Evolutionary conservation across 2,888 invertebrate species (phyloP).

Genomic region (Malachius bipustulatus): DNA sequence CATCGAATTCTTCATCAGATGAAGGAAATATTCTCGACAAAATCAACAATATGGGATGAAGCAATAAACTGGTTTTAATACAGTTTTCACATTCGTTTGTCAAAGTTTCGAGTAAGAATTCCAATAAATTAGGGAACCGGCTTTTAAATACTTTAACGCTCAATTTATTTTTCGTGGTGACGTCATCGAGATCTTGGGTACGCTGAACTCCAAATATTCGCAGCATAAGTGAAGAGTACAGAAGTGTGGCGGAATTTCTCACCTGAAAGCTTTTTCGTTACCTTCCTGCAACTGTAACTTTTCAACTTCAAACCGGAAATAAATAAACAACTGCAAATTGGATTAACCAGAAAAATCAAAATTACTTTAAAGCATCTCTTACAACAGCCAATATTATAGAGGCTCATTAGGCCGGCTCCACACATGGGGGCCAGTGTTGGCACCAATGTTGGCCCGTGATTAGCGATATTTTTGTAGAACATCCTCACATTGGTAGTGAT

Average conservation of each 20-base stretch:
- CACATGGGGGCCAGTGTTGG: too few relatives aligned
- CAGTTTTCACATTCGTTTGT: constrained; percentile 32
- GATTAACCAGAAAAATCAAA: too few relatives aligned
- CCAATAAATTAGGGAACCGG: constrained; percentile 50
- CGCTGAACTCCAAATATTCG: constrained; percentile 79
- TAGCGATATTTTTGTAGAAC: too few relatives aligned
- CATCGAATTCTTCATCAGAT: constrained; percentile 53
- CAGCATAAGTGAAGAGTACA: constrained; percentile 71
- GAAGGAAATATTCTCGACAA: constrained; percentile 69
- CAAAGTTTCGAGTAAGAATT: constrained; percentile 38
- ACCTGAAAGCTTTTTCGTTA: constrained; percentile 42
- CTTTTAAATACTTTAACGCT: constrained; percentile 72
- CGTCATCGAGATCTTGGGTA: constrained; percentile 43
- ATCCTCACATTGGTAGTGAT: too few relatives aligned
- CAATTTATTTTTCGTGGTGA: constrained; percentile 55
- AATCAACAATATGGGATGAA: constrained; percentile 68
- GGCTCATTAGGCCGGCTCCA: too few relatives aligned
- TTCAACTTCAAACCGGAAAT: too few relatives aligned
- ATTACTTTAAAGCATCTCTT: too few relatives aligned
- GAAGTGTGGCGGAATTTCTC: constrained; percentile 73
- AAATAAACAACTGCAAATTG: too few relatives aligned
- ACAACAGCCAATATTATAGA: too few relatives aligned
- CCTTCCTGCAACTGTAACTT: too few relatives aligned
- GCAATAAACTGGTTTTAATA: constrained; percentile 40
- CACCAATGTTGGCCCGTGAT: too few relatives aligned